phyloP scores from a whole-genome alignment of 2,888 invertebrate genomes.

The Drosophila cognata region DNA sequence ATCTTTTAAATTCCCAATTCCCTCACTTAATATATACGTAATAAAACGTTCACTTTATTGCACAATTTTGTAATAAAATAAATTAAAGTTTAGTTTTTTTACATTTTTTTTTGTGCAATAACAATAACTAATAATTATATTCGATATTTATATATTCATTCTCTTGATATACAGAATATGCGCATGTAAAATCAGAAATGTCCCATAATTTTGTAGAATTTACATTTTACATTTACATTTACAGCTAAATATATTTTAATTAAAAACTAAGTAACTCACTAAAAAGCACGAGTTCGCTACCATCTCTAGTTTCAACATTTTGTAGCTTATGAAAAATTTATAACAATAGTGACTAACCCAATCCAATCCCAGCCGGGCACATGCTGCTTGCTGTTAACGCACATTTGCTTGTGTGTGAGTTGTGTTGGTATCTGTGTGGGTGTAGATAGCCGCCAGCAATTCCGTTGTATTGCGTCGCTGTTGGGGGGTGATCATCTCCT shows the following conservation, averaged over 20 bases:
- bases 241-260: not conserved
- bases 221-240: no score
- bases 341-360: constrained; percentile 56
- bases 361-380: constrained; percentile 42
- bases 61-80: not conserved
- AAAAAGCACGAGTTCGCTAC: not conserved
- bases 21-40: not conserved
- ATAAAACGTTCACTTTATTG: not conserved
- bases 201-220: not conserved
- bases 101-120: not conserved
- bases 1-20: not conserved
- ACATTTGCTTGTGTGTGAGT: constrained; percentile 33
- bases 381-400: constrained; percentile 35
- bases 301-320: constrained; percentile 46
- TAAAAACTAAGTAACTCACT: not conserved
- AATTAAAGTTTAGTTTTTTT: not conserved
- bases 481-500: not conserved
- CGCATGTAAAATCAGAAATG: not conserved
- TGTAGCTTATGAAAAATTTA: constrained; percentile 58
- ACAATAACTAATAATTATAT: not conserved
- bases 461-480: constrained; percentile 12
- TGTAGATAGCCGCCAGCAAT: constrained; percentile 25
- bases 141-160: not conserved
- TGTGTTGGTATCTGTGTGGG: not conserved
- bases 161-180: not conserved